Evolutionary conservation across 2,888 invertebrate species (phyloP).

Genomic region (Cataglyphis livida): DNA sequence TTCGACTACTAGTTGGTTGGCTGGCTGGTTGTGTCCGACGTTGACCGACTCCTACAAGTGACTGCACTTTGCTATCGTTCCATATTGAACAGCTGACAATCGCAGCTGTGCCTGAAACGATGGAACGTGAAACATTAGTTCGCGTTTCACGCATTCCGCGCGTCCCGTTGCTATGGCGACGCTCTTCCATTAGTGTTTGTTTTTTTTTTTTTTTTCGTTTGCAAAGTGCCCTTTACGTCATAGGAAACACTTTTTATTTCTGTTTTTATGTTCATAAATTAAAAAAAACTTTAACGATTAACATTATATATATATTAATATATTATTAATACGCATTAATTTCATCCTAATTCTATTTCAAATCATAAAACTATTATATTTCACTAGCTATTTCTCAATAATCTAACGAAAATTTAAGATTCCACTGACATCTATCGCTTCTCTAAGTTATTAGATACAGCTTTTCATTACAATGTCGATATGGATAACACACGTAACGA

Average conservation of each 20-base stretch:
- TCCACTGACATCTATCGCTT: not conserved
- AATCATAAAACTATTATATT: not conserved
- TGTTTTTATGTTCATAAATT: not conserved
- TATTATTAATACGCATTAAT: not conserved
- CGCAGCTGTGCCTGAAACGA: conserved; percentile 69
- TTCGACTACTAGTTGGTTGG: not conserved
- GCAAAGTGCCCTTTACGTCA: not conserved
- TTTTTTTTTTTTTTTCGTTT: not conserved
- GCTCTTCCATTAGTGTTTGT: not conserved
- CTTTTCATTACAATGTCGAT: not conserved
- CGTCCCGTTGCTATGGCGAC: conserved; percentile 70
- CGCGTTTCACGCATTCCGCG: conserved; percentile 52
- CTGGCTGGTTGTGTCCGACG: conserved; percentile 21
- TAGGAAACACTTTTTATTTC: not conserved
- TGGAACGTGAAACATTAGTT: conserved; percentile 72
- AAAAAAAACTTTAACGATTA: not conserved
- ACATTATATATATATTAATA: not conserved
- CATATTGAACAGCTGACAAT: conserved; percentile 79
- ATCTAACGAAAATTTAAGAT: not conserved
- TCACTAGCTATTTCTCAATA: not conserved
- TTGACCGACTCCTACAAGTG: conserved; percentile 71
- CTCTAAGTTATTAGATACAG: not conserved
- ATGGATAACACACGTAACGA: conserved; percentile 5
- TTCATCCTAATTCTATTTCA: not conserved
- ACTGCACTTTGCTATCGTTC: conserved; percentile 70